phyloP scores from a whole-genome alignment of 2,797 vertebrate species.

The Pangasius sanitwongsei region DNA sequence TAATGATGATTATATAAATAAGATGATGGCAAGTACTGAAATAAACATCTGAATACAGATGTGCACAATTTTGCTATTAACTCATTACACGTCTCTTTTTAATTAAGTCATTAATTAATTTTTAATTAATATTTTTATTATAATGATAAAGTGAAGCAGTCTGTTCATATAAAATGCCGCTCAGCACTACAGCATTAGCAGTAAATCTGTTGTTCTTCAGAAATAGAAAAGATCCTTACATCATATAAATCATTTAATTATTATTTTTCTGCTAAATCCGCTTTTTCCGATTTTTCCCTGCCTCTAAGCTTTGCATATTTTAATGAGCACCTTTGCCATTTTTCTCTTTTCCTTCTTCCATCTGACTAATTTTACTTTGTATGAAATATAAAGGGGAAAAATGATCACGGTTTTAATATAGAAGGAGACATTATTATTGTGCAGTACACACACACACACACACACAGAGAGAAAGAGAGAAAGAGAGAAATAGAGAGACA shows the following conservation, averaged over 20 bases:
- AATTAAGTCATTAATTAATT: too few relatives aligned
- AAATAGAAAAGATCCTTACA: too few relatives aligned
- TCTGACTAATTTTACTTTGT: conserved; percentile 1
- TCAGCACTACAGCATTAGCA: too few relatives aligned
- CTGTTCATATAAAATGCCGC: not conserved
- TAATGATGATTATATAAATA: too few relatives aligned
- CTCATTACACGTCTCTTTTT: too few relatives aligned
- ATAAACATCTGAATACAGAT: too few relatives aligned
- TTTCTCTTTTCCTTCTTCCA: not conserved
- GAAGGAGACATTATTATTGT: not conserved
- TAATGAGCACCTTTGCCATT: not conserved
- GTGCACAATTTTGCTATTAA: too few relatives aligned
- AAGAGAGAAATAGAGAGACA: not conserved
- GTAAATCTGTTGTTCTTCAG: too few relatives aligned
- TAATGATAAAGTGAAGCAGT: too few relatives aligned
- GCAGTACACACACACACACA: not conserved
- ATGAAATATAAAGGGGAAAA: not conserved
- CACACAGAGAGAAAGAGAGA: not conserved
- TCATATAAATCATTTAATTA: not conserved
- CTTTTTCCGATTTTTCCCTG: not conserved
- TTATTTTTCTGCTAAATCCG: not conserved
- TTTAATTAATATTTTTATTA: too few relatives aligned
- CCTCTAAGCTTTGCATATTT: not conserved
- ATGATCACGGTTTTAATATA: not conserved
- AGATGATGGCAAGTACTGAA: too few relatives aligned